These are phyloP conservation scores for Luperina testacea DNA, from an alignment of 2,888 invertebrate species.

Conservation along the genomic window DNA sequence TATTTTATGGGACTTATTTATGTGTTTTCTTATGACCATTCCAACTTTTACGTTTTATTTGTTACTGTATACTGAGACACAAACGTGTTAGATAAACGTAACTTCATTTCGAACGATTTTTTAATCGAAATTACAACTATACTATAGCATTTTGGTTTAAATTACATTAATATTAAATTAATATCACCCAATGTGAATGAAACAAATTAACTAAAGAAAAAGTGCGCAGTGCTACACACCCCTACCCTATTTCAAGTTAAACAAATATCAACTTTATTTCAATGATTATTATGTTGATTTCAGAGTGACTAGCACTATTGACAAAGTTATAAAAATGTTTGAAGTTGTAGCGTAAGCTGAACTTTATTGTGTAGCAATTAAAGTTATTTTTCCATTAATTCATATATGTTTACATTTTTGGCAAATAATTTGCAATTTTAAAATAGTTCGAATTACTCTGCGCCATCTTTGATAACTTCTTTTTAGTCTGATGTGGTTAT, in stretches of 20 bases:
- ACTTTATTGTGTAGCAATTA: no score
- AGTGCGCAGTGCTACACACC: no score
- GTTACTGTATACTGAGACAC: neutral
- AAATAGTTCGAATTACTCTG: neutral
- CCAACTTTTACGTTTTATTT: neutral
- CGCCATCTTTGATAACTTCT: neutral
- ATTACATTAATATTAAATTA: neutral
- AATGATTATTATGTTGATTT: no score
- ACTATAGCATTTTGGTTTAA: neutral
- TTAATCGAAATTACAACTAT: neutral
- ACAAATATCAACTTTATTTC: no score
- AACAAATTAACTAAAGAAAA: neutral
- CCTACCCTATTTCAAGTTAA: no score
- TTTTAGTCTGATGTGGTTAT: neutral
- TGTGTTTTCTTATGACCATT: constrained; percentile 9
- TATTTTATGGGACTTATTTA: constrained; percentile 21
- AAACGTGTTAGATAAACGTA: neutral
- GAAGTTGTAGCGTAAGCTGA: no score
- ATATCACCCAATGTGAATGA: no score
- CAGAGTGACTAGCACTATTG: no score
- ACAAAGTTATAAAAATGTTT: no score
- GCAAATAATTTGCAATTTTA: neutral
- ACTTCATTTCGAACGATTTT: neutral
- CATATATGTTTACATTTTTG: no score
- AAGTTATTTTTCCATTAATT: no score